A percentile compares a stretch with the other conserved stretches of the same genome.
phyloP scores from a whole-genome alignment of 2,797 vertebrate genomes.

The Chiloscyllium punctatum region DNA sequence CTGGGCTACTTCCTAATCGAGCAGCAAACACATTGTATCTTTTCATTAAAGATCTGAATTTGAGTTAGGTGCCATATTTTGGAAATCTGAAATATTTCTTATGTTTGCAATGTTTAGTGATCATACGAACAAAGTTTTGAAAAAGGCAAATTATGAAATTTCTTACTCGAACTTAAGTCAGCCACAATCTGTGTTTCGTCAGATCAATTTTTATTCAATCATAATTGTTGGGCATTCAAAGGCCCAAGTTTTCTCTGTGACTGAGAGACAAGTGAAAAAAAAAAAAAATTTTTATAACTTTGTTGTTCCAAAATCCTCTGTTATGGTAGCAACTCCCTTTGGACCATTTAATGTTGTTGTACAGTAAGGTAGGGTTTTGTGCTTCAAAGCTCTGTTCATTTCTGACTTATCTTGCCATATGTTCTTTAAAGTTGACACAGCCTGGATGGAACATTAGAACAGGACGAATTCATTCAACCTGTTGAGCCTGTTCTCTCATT shows the following conservation, averaged over 20 bases:
- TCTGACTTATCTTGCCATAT: not conserved
- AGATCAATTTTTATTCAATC: not conserved
- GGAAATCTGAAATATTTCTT: too few relatives aligned
- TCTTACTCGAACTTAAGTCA: not conserved
- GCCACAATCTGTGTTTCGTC: not conserved
- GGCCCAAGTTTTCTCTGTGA: not conserved
- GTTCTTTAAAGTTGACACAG: conserved; percentile 7
- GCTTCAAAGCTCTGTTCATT: not conserved
- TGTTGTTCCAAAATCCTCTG: not conserved
- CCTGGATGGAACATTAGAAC: not conserved
- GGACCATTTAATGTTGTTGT: not conserved
- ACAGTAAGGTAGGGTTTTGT: not conserved
- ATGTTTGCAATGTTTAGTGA: too few relatives aligned
- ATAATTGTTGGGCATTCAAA: not conserved
- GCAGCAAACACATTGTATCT: too few relatives aligned
- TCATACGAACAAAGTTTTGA: not conserved
- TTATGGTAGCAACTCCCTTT: not conserved
- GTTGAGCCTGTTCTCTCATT: too few relatives aligned
- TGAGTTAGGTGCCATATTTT: too few relatives aligned
- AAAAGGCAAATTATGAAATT: not conserved
- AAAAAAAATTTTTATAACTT: not conserved
- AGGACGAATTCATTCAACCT: too few relatives aligned
- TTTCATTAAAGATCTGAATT: too few relatives aligned
- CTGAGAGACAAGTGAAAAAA: not conserved
- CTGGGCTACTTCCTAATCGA: too few relatives aligned